Base-by-base conservation (phyloP, 1,140 invertebrate genomes). In the Lucilia sericata region DNA sequence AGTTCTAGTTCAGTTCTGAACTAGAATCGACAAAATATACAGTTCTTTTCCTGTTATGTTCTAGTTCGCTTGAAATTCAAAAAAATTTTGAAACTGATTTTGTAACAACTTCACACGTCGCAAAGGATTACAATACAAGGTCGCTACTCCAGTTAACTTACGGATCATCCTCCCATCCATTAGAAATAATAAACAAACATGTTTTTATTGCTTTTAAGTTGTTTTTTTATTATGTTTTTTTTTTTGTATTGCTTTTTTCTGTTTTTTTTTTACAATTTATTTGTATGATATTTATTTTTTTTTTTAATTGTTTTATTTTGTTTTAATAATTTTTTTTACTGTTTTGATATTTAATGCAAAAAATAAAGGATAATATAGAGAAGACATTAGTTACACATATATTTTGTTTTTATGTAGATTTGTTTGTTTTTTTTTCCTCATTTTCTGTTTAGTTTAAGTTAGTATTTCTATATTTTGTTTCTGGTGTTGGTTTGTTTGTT, bases 341-440 rank as follows among this genome's bases (percentile, higher is more conserved):
- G 25, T 30, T 30, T 49, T 80, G 47, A 21, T 80, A 47, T 70
- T 70, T 70, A 70, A 70, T 70, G 65, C 65, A 78, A 78, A 78
- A 80, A 51, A 80, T 42, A 78, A 78, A 36, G 75, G 75, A 78
- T 36, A 42, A 5, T 34, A 49, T 70, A 51, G n/a, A 80, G 76
- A 80, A 80, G 76, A 80, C 76, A 80, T 80, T 80, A 51, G 76
- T 80, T 80, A 51, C 76, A 80, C 47, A 80, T 80, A 51, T 21
- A 49, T 78, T 30, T 30, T 47, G 19, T 78, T 78, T 47, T 36
- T 14, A 36, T 36, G 17, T 34, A 14, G 74, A 17, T 17, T 34
- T 76, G 34, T 51, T 21, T 7, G 34, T 80, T 78, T 51, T n/a
- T 78, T 19, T 49, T 78, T 17, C 34, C 25, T 30, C 25, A 30